These are phyloP conservation scores for Pangasius krempfi DNA, from an alignment of 2,797 vertebrate species.

Conservation along the genomic window DNA sequence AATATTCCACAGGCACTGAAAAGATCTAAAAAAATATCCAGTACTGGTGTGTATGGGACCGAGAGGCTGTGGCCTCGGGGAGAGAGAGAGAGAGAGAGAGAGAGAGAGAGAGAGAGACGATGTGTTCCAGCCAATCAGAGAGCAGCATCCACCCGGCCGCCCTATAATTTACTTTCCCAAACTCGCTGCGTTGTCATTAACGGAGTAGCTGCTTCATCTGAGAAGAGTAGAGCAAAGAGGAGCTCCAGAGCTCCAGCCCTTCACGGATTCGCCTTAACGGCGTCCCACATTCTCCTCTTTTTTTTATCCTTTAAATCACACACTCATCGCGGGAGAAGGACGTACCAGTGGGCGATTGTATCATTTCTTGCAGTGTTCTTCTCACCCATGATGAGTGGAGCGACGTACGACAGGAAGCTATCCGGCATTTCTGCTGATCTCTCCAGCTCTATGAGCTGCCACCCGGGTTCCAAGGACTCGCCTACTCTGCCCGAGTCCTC, in stretches of 20 bases:
- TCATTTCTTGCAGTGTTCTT: slow-evolving; percentile 43
- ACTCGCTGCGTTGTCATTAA: slow-evolving; percentile 76
- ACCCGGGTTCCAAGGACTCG: slow-evolving; percentile 94
- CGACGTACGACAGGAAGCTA: slow-evolving; percentile 93
- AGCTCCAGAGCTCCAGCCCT: slow-evolving; percentile 29
- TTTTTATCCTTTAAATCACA: slow-evolving; percentile 22
- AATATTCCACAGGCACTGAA: not conserved
- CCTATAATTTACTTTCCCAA: slow-evolving; percentile 91
- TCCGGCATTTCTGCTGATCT: slow-evolving; percentile 91
- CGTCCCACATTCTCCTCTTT: slow-evolving; percentile 41
- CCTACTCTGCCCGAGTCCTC: slow-evolving; percentile 95
- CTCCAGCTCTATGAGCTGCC: slow-evolving; percentile 92
- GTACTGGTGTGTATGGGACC: not conserved
- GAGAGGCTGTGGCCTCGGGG: not conserved
- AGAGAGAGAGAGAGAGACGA: slow-evolving; percentile 59
- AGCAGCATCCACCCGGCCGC: slow-evolving; percentile 81
- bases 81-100: slow-evolving; percentile 69
- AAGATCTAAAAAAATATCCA: slow-evolving; percentile 6
- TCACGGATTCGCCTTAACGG: slow-evolving; percentile 57
- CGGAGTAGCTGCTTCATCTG: slow-evolving; percentile 63
- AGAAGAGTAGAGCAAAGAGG: slow-evolving; percentile 66
- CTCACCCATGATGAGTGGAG: slow-evolving; percentile 81
- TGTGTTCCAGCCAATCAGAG: slow-evolving; percentile 87
- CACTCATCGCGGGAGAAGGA: slow-evolving; percentile 47
- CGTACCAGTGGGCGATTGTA: slow-evolving; percentile 55